Percentiles rank a stretch among this genome's conserved stretches.
phyloP scores from a whole-genome alignment of 2,797 vertebrate genomes.

The Esox lucius region DNA sequence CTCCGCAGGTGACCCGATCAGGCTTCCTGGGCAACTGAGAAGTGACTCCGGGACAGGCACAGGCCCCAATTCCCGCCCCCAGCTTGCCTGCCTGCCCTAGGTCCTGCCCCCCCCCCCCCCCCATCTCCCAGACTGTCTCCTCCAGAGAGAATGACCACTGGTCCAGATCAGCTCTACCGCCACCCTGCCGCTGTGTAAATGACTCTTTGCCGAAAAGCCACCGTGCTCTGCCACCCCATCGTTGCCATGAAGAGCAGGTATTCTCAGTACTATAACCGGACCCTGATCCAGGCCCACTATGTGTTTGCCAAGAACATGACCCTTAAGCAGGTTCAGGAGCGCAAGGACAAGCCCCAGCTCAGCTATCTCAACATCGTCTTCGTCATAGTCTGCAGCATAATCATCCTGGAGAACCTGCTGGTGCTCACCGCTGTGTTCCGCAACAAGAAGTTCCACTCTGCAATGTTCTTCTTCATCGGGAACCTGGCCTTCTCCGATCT shows the following conservation, averaged over 20 bases:
- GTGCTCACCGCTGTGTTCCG: conserved; percentile 87
- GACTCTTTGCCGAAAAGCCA: conserved; percentile 60
- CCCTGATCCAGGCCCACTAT: conserved; percentile 83
- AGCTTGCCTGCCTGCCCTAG: neutral
- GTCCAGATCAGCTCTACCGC: conserved; percentile 40
- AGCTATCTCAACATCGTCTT: conserved; percentile 70
- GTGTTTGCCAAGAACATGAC: conserved; percentile 78
- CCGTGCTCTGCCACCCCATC: conserved; percentile 51
- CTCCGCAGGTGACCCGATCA: conserved; percentile 74
- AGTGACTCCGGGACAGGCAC: conserved; percentile 62
- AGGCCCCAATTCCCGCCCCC: conserved; percentile 30
- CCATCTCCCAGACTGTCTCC: conserved; percentile 32
- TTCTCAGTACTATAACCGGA: conserved; percentile 82
- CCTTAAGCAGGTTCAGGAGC: neutral
- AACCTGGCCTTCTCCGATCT: conserved; percentile 93
- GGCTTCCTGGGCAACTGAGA: conserved; percentile 62
- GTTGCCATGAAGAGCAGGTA: conserved; percentile 83
- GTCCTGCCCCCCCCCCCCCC: neutral
- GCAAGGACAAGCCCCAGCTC: conserved; percentile 33
- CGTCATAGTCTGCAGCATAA: conserved; percentile 84
- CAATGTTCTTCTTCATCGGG: conserved; percentile 97
- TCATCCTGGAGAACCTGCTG: conserved; percentile 91
- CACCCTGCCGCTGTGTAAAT: conserved; percentile 61
- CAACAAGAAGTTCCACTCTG: conserved; percentile 93
- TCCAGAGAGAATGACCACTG: conserved; percentile 41